phyloP scores from a whole-genome alignment of 1,140 invertebrate genomes.

The Bombus pyrosoma region DNA sequence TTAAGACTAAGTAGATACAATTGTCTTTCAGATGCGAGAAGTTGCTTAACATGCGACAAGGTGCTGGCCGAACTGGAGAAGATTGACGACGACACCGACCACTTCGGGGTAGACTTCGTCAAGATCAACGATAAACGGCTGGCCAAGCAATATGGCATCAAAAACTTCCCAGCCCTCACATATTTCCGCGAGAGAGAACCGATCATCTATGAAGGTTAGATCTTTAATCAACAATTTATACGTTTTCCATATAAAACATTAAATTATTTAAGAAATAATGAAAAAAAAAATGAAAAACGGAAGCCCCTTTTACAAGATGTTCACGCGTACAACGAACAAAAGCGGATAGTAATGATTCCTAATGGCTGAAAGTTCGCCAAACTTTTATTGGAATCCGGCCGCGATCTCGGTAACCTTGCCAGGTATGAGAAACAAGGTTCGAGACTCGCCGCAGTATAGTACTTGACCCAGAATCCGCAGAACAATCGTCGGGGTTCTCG shows the following conservation, averaged over 20 bases:
- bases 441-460: constrained; percentile 53
- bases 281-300: background rate
- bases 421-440: constrained; percentile 63
- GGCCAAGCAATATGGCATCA: constrained; percentile 97
- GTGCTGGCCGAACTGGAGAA: constrained; percentile 95
- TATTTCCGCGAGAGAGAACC: constrained; percentile 97
- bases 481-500: constrained; percentile 34
- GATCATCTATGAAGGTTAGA: constrained; percentile 93
- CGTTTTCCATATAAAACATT: too few species aligned
- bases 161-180: constrained; percentile 95
- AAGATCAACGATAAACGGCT: constrained; percentile 98
- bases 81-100: constrained; percentile 97
- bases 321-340: constrained; percentile 19
- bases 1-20: background rate
- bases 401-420: constrained; percentile 68
- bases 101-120: constrained; percentile 96
- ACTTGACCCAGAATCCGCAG: constrained; percentile 64
- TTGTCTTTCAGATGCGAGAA: constrained; percentile 90
- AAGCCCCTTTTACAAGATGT: background rate
- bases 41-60: constrained; percentile 95
- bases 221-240: background rate
- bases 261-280: background rate
- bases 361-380: constrained; percentile 60
- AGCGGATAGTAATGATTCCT: constrained; percentile 43
- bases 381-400: constrained; percentile 70